Base-by-base conservation (phyloP, 2,113 vertebrate species). In the Chascanopsetta lugubris region DNA sequence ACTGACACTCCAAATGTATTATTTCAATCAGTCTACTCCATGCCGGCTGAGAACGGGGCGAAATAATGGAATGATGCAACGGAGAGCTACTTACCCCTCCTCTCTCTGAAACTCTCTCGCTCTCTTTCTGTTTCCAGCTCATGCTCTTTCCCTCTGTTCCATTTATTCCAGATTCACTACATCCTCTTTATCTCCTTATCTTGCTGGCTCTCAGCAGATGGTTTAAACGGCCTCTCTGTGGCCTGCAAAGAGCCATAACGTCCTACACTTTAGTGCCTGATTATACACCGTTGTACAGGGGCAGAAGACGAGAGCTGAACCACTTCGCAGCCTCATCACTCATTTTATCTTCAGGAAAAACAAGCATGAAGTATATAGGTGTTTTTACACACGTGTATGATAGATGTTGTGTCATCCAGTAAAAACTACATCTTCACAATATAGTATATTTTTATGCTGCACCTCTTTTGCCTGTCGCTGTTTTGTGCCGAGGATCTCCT, bases 1-100 rank as follows among this genome's bases (percentile, higher is more conserved):
- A 88, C 79, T 55, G 86, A 86, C 87, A 72, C 87, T 89, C 68
- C 67, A 89, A 80, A 89, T 85, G 74, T 85, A 88, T 88, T 86
- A 87, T 91, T 86, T 89, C 86, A 89, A 85, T 83, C 85, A 36
- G 15, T 7, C 38, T 6, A 8, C 38, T 9, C n/a, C 15, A 36
- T 12, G 8, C 42, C 42, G 58, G 71, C 72, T 51, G 61, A 54
- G 65, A 65, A 46, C 49, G 24, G 50, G 66, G 58, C 72, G 77
- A 66, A 86, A 75, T 72, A 85, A 85, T 56, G 27, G 26, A 24
- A 8, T 8, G 29, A 40, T 27, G 20, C 1, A 1, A 53, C 21
- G 11, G 36, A 50, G 40, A 34, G 29, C 45, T 24, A 8, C 42
- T 36, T 36, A 17, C 4, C 30, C 26, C 17, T n/a, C n/a, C 6